A percentile compares a stretch with the other conserved stretches of the same genome.
Conservation (phyloP, 2,113 vertebrate genomes). For the Puma concolor region DNA sequence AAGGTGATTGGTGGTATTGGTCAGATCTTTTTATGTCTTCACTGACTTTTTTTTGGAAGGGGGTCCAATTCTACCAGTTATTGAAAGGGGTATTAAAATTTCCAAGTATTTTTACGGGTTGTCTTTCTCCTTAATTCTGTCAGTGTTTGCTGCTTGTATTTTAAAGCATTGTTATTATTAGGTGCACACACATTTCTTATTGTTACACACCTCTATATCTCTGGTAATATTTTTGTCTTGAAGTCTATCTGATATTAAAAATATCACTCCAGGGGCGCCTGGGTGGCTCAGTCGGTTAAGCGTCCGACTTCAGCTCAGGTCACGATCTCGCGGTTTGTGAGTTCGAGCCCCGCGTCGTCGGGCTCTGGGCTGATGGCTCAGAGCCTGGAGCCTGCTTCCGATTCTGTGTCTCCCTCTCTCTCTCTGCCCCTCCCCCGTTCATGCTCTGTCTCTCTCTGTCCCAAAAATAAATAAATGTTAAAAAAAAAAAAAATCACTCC, state of each 20-base stretch:
- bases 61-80: neutral
- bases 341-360: too few species aligned
- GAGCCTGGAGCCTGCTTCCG: too few species aligned
- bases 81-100: neutral
- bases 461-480: too few species aligned
- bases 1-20: neutral
- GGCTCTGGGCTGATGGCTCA: too few species aligned
- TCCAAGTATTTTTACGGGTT: neutral
- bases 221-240: neutral
- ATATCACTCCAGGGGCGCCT: neutral
- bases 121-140: neutral
- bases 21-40: neutral
- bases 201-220: neutral
- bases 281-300: too few species aligned
- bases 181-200: neutral
- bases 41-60: neutral
- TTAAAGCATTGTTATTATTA: neutral
- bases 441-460: too few species aligned
- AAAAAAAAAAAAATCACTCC: too few species aligned
- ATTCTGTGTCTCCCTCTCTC: too few species aligned
- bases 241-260: neutral
- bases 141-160: neutral
- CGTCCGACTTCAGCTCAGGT: too few species aligned
- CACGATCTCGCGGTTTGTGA: too few species aligned
- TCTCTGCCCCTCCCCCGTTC: too few species aligned